Conservation (phyloP, 2,113 vertebrate species). For the Chrysemys picta region DNA sequence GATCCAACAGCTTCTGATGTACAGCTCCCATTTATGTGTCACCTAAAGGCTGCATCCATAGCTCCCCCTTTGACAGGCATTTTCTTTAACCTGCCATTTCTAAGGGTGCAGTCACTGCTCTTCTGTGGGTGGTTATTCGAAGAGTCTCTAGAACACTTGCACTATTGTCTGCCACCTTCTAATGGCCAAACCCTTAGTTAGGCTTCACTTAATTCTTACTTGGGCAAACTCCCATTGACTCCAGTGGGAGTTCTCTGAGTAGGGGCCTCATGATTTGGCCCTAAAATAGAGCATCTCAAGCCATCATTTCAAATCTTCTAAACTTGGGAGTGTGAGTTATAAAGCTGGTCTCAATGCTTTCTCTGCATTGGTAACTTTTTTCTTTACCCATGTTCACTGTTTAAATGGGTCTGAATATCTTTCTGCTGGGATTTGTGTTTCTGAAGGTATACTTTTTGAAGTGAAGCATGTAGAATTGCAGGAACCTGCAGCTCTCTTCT, state of each 20-base stretch:
- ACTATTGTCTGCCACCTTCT: background rate
- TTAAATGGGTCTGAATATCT: background rate
- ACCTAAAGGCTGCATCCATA: background rate
- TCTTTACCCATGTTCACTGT: background rate
- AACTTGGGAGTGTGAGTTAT: background rate
- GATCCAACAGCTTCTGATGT: background rate
- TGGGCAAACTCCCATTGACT: background rate
- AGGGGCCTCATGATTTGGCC: background rate
- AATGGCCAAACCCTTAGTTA: background rate
- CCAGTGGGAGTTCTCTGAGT: background rate
- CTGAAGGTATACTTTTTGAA: conserved; percentile 86
- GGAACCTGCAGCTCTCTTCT: conserved; percentile 81
- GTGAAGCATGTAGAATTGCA: conserved; percentile 79
- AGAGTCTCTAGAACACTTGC: background rate
- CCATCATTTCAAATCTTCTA: background rate
- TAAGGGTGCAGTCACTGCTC: background rate
- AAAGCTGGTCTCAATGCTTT: background rate
- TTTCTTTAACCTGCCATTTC: background rate
- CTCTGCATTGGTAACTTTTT: background rate
- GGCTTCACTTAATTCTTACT: background rate
- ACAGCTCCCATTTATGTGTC: background rate
- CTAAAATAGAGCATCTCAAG: background rate
- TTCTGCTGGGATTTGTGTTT: background rate
- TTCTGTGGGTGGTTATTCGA: background rate
- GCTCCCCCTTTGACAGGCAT: background rate